Evolutionary conservation across 2,888 invertebrate genomes (phyloP), one percentile per base, ranked within the genome.

Genomic region (Diaphora mendica): DNA sequence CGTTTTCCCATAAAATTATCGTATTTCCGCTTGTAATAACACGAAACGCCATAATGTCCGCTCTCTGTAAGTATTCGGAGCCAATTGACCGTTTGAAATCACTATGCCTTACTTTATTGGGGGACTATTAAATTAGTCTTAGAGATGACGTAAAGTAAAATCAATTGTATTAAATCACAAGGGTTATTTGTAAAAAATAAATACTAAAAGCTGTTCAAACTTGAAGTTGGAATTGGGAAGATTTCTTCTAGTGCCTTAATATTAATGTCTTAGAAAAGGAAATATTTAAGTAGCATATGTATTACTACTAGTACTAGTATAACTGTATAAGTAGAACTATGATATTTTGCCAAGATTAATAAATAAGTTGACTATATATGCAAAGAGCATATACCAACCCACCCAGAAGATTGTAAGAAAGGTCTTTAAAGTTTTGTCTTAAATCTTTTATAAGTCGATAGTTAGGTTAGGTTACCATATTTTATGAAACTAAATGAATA

Each of bases 11-110:
- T 81, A 81, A 79, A 79, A 84, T 59, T 68, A 64, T 82, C 83
- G 86, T 84, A 88, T 89, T 92, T 93, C 92, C 92, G 92, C 87
- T 91, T 85, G 87, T 88, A 89, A 91, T 91, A 89, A 86, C 88
- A 26, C 79, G 89, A 84, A 89, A 91, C 87, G 87, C 87, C 82
- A 87, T 87, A 86, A 89, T 89, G 88, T 89, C 90, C 90, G 90
- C 86, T 81, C 87, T 87, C 81, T 78, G 55, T 79, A 79, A 81
- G 81, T 86, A 89, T 88, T 88, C 78, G 77, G 79, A 86, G 75
- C 85, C 91, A 91, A 90, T 90, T 86, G 91, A 86, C 87, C 92
- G 90, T 86, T 87, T 82, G 85, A 87, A 90, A 90, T 91, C 90
- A 88, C 87, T 84, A 91, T 93, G 92, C 93, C 91, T 92, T 89